A percentile compares a stretch with the other conserved stretches of the same genome.
Conservation (phyloP, 2,113 vertebrate genomes). For the Charadrius vociferus region DNA sequence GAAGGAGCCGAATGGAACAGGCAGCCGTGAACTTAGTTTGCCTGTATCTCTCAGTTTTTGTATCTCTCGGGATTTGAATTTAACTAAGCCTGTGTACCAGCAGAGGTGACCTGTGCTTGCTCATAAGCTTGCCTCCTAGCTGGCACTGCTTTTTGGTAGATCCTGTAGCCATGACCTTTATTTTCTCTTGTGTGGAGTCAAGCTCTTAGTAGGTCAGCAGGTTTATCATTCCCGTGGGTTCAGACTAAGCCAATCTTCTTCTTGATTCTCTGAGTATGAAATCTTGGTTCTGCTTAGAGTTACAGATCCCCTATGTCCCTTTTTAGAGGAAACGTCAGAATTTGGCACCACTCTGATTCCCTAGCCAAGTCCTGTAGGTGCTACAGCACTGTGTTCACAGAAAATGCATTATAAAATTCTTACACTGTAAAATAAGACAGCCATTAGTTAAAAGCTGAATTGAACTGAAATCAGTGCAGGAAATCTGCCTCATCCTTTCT, state of each 20-base stretch:
- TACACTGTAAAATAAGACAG: background rate
- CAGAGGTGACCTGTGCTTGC: background rate
- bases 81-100: background rate
- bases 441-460: background rate
- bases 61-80: background rate
- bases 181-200: background rate
- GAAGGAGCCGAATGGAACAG: background rate
- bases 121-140: background rate
- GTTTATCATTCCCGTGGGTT: constrained; percentile 7
- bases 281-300: constrained; percentile 14
- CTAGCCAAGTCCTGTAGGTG: background rate
- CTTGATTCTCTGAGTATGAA: background rate
- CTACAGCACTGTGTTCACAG: background rate
- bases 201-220: background rate
- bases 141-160: background rate
- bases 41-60: background rate
- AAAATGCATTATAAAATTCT: background rate
- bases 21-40: background rate
- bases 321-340: background rate
- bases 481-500: background rate
- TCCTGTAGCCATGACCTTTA: background rate
- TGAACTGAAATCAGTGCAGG: background rate
- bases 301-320: constrained; percentile 21
- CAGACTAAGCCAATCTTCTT: constrained; percentile 14
- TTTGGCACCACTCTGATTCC: background rate